Percentiles rank a stretch among this genome's conserved stretches.
phyloP scores from a whole-genome alignment of 2,888 invertebrate species.

The Melinaea menophilus region DNA sequence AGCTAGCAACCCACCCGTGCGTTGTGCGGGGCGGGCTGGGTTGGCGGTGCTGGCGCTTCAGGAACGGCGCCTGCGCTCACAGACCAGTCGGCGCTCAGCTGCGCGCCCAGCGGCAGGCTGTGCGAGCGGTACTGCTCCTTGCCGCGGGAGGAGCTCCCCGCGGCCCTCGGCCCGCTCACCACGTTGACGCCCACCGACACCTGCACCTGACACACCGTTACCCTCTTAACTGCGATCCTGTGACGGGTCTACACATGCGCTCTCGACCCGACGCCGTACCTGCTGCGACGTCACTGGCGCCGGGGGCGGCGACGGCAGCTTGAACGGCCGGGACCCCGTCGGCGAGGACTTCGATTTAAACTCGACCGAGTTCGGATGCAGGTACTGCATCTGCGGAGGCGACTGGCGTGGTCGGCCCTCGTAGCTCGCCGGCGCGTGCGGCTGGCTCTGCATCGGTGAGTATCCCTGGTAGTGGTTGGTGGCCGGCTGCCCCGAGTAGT shows the following conservation, averaged over 20 bases:
- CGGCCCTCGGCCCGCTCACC: constrained; percentile 30
- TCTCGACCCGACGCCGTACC: constrained; percentile 36
- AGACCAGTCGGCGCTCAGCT: constrained; percentile 69
- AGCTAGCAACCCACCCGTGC: constrained; percentile 30
- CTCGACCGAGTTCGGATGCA: constrained; percentile 52
- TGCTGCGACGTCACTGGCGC: constrained; percentile 53
- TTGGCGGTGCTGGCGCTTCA: constrained; percentile 48
- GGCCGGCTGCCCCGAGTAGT: constrained; percentile 46
- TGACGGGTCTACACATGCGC: not conserved
- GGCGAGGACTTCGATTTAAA: constrained; percentile 55
- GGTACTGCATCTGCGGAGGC: constrained; percentile 57
- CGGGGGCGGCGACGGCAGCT: constrained; percentile 70
- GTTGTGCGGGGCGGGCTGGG: constrained; percentile 64
- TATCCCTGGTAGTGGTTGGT: constrained; percentile 53
- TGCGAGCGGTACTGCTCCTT: constrained; percentile 80
- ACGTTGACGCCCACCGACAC: constrained; percentile 27
- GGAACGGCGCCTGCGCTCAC: constrained; percentile 46
- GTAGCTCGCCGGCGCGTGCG: constrained; percentile 34
- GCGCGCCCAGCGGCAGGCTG: constrained; percentile 79
- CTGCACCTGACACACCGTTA: constrained; percentile 24
- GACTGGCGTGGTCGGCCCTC: constrained; percentile 37
- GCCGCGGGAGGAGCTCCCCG: constrained; percentile 20
- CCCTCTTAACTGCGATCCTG: not conserved
- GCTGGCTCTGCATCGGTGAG: constrained; percentile 39
- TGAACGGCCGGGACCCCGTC: constrained; percentile 52